A percentile compares a stretch with the other conserved stretches of the same genome.
phyloP scores from a whole-genome alignment of 2,888 invertebrate genomes.

The Polyommatus iphigenia region DNA sequence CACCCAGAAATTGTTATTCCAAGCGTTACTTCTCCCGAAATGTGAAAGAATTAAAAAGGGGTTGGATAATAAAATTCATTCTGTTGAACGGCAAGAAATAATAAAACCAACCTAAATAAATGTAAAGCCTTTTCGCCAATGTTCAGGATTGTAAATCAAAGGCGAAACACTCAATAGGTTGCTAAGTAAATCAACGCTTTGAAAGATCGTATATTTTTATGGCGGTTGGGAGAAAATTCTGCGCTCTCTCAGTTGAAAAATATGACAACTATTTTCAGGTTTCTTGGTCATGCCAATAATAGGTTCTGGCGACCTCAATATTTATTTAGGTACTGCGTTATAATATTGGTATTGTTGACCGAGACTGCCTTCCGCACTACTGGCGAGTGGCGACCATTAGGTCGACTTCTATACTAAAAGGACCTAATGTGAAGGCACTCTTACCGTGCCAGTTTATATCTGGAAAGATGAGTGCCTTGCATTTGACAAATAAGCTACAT shows the following conservation, averaged over 20 bases:
- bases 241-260: background rate
- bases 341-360: too few species aligned
- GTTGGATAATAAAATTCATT: slow-evolving; percentile 12
- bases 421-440: too few species aligned
- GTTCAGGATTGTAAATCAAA: slow-evolving; percentile 24
- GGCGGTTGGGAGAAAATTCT: slow-evolving; percentile 14
- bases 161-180: slow-evolving; percentile 7
- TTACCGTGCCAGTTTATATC: too few species aligned
- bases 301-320: background rate
- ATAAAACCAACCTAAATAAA: slow-evolving; percentile 4
- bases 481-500: background rate
- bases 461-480: background rate
- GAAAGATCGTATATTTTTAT: slow-evolving; percentile 22
- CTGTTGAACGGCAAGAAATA: slow-evolving; percentile 12
- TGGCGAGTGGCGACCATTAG: too few species aligned
- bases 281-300: background rate
- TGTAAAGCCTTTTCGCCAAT: slow-evolving; percentile 13
- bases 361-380: too few species aligned
- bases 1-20: background rate
- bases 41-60: background rate
- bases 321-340: background rate
- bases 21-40: background rate
- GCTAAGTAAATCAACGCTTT: slow-evolving; percentile 22
- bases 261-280: slow-evolving; percentile 10
- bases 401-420: too few species aligned